A percentile compares a stretch with the other conserved stretches of the same genome.
These are phyloP conservation scores for Bhutanitis thaidina DNA, from an alignment of 2,888 invertebrate species.

Conservation along the genomic window DNA sequence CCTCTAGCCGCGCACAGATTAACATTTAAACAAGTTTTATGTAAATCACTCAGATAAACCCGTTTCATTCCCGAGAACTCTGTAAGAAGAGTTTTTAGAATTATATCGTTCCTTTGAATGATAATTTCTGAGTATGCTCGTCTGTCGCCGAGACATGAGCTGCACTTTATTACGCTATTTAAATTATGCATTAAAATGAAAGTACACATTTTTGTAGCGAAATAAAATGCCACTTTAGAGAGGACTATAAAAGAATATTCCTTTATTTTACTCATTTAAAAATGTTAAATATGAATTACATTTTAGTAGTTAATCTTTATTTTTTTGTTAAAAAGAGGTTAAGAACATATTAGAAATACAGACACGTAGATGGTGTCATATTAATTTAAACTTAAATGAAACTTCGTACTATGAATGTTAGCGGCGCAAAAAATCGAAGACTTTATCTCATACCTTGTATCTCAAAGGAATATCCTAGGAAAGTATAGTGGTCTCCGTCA, in stretches of 20 bases:
- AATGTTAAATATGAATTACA: slow-evolving; percentile 3
- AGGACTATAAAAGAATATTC: slow-evolving; percentile 5
- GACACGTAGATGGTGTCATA: too few species aligned
- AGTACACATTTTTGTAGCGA: slow-evolving; percentile 15
- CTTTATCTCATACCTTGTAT: too few species aligned
- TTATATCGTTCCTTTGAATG: slow-evolving; percentile 21
- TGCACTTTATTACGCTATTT: slow-evolving; percentile 19
- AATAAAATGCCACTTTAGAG: slow-evolving; percentile 17
- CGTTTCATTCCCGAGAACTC: slow-evolving; percentile 41
- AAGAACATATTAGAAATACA: too few species aligned
- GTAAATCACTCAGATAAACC: slow-evolving; percentile 58
- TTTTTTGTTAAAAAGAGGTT: neutral
- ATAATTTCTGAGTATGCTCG: slow-evolving; percentile 16
- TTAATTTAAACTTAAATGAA: neutral
- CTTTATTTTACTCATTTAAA: slow-evolving; percentile 4
- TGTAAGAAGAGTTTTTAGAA: slow-evolving; percentile 37
- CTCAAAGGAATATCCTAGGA: too few species aligned
- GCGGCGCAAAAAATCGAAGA: too few species aligned
- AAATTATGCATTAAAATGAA: slow-evolving; percentile 20
- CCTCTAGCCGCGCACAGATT: slow-evolving; percentile 50
- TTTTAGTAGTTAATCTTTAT: slow-evolving; percentile 1
- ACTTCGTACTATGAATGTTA: neutral
- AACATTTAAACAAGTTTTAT: slow-evolving; percentile 79
- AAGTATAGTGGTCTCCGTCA: too few species aligned
- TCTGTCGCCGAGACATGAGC: slow-evolving; percentile 12